Base-by-base conservation (phyloP, 2,888 invertebrate genomes). In the Nebria salina region DNA sequence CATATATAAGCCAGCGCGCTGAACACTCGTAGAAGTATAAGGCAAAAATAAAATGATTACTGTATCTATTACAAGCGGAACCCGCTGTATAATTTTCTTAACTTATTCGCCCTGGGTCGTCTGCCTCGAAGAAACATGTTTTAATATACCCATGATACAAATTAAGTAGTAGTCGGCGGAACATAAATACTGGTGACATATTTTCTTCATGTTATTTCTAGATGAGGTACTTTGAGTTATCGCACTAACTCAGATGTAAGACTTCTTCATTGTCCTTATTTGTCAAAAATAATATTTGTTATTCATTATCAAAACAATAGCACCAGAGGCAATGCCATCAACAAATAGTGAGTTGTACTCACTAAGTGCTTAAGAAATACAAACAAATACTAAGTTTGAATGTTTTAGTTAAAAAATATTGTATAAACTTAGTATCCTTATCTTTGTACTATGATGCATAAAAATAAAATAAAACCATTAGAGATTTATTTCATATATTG, bases 31-130 rank as follows among this genome's bases (percentile, higher is more conserved):
- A 75, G 64, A 70, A 80, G 34, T 34, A 34, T 34, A 34, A 34
- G 34, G 72, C 74, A 80, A 75, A 80, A 80, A 78, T 78, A 75
- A 75, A 80, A 80, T 80, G 68, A 75, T 80, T 75, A 75, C 68
- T 80, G 72, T 79, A 66, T 80, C 80, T 80, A 75, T 70, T 75
- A 78, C 78, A 20, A 68, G 43, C 11, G 42, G 74, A 13, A 54
- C 4, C 8, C 54, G 34, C 34, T 34, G 54, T 54, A 54, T 54
- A 54, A 54, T 54, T 54, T 54, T 7, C 54, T 13, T 54, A 13
- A 54, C 54, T 54, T 54, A 54, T 54, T 41, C 74, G n/a, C 72
- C 34, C n/a, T 72, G 2, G 26, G 66, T 43, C 25, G 41, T 65
- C 43, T 64, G 64, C 75, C 64, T 13, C 15, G 68, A 26, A 25